Evolutionary conservation across 2,113 vertebrate species (phyloP), one percentile per base, ranked within the genome.

Genomic region (Bubo bubo): DNA sequence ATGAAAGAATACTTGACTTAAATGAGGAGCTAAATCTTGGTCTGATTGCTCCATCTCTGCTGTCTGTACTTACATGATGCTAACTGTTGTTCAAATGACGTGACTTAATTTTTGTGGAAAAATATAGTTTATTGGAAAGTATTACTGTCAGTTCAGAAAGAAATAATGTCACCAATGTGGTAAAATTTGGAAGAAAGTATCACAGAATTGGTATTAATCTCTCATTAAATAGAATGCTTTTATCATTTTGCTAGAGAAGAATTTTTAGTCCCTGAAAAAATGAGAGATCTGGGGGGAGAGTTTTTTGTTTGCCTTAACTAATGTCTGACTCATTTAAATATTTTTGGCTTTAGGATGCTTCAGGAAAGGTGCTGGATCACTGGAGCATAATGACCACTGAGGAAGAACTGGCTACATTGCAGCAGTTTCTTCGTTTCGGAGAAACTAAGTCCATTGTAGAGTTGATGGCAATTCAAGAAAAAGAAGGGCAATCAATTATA

Each of bases 401-500:
- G 95, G 99, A 99, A 79, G 99, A 99, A 96, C 98, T 99, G 53
- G 99, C 99, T 43, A 99, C 99, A 6, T 91, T 99, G 96, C 99
- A 99, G 96, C 99, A 99, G 96, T 99, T 99, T 95, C 98, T 99
- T 81, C 99, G 99, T 55, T 99, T 99, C 79, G 99, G 99, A 32
- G 99, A 99, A 97, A 99, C 99, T 21, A 99, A 99, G 81, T 99
- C 99, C 88, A 99, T 99, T 22, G 99, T 99, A 63, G 99, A 99
- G 96, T 98, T 99, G 92, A 99, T 99, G 99, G 99, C 98, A 41
- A 98, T 99, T 93, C 99, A 99, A 84, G 99, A 99, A 95, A 99
- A 99, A 95, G 99, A 99, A 93, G 99, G 99, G 18, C 99, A 99
- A 75, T 97, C 99, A 0, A 98, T 99, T 43, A 43, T 99, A 87